Conservation (phyloP, 2,797 vertebrate species). For the Epinephelus coioides region DNA sequence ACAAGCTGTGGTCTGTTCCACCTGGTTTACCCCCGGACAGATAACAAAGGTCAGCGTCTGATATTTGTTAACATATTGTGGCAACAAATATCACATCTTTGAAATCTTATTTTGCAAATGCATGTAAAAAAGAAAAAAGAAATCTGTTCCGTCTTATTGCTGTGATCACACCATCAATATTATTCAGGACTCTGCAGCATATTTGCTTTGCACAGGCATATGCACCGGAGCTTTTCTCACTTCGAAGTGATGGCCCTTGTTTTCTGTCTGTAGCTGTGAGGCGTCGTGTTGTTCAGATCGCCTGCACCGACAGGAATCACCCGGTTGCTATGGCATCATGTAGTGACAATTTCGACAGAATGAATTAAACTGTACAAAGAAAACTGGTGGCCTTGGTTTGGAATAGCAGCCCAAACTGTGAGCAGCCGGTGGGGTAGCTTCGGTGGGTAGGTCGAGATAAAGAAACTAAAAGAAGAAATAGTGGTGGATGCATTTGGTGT, state of each 20-base stretch:
- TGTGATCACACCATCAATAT: conserved; percentile 9
- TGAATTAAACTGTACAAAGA: conserved; percentile 43
- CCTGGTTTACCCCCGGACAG: conserved; percentile 40
- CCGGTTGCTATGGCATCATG: conserved; percentile 69
- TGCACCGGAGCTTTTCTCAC: conserved; percentile 36
- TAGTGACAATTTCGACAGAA: conserved; percentile 45
- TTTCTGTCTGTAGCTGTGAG: conserved; percentile 34
- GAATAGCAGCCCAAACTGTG: conserved; percentile 44
- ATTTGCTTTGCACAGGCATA: conserved; percentile 25
- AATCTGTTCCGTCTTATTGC: background rate
- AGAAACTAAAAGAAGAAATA: background rate
- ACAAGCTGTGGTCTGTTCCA: conserved; percentile 39
- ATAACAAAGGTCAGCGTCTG: conserved; percentile 47
- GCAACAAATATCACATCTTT: background rate
- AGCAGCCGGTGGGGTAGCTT: conserved; percentile 3
- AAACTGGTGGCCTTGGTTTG: conserved; percentile 49
- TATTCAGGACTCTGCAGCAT: conserved; percentile 2
- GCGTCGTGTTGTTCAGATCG: conserved; percentile 23
- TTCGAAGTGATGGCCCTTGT: background rate
- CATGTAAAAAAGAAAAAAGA: background rate
- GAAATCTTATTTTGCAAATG: background rate
- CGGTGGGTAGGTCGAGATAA: background rate
- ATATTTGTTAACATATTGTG: conserved; percentile 28
- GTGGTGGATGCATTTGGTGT: too few species aligned
- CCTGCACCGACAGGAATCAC: conserved; percentile 48